phyloP scores from a whole-genome alignment of 2,113 vertebrate species.

The Columbina picui region DNA sequence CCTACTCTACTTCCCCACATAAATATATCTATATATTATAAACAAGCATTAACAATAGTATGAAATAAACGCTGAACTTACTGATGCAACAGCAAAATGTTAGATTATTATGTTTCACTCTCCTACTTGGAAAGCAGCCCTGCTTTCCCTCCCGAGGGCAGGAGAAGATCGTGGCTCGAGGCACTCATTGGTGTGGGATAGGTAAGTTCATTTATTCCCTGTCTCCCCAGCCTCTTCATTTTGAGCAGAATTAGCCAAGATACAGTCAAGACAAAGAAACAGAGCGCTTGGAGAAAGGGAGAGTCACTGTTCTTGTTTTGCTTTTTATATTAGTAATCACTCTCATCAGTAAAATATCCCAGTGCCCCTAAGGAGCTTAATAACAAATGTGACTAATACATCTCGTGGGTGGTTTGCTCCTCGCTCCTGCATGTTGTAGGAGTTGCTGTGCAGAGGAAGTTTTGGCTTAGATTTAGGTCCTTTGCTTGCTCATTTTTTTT shows the following conservation, averaged over 20 bases:
- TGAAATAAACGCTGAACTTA: constrained; percentile 75
- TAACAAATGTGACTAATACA: background rate
- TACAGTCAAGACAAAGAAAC: background rate
- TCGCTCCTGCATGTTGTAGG: background rate
- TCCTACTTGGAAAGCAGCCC: constrained; percentile 12
- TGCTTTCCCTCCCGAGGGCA: background rate
- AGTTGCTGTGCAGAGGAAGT: background rate
- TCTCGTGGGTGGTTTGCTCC: background rate
- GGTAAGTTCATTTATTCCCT: constrained; percentile 23
- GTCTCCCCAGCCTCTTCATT: background rate
- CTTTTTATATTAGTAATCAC: background rate
- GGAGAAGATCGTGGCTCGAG: background rate
- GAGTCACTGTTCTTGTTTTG: background rate
- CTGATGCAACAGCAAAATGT: background rate
- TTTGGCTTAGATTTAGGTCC: background rate
- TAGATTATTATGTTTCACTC: background rate
- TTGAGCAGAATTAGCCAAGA: constrained; percentile 19
- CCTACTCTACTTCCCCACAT: constrained; percentile 69
- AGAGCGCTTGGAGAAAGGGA: background rate
- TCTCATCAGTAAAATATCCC: background rate
- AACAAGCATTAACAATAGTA: constrained; percentile 69
- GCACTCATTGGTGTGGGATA: background rate
- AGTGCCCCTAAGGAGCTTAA: background rate
- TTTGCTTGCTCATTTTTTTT: background rate
- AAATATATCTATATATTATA: constrained; percentile 73